phyloP scores from a whole-genome alignment of 1,140 invertebrate species.

The Apis dorsata region DNA sequence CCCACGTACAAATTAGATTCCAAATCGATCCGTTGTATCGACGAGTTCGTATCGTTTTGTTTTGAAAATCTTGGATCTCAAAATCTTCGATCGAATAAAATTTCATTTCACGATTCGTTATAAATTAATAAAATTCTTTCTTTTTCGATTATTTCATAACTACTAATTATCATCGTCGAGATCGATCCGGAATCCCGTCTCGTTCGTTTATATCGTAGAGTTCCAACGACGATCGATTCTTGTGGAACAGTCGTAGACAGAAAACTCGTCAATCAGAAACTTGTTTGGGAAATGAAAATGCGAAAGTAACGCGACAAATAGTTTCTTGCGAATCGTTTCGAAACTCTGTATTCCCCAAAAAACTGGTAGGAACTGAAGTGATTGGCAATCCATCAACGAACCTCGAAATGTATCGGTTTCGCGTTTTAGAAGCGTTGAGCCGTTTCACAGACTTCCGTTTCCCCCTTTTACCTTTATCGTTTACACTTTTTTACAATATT shows the following conservation, averaged over 20 bases:
- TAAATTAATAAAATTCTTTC: background rate
- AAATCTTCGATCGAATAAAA: background rate
- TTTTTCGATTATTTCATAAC: background rate
- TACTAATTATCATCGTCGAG: background rate
- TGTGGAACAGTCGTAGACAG: background rate
- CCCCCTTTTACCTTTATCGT: background rate
- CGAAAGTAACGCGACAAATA: constrained; percentile 14
- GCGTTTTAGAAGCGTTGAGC: background rate
- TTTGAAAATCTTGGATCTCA: background rate
- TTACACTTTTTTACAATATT: background rate
- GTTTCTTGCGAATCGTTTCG: constrained; percentile 5
- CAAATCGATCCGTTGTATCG: constrained; percentile 25
- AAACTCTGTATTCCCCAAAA: constrained; percentile 6
- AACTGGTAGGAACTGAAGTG: constrained; percentile 34
- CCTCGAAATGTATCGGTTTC: background rate
- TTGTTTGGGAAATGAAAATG: constrained; percentile 19
- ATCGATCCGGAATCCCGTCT: constrained; percentile 12
- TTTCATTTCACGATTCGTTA: background rate
- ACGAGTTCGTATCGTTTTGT: background rate
- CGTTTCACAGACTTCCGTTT: background rate
- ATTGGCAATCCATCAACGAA: constrained; percentile 7
- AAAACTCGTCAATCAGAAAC: constrained; percentile 17
- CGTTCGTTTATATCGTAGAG: background rate
- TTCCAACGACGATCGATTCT: constrained; percentile 16
- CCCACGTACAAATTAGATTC: constrained; percentile 47